Evolutionary conservation across 2,888 invertebrate genomes (phyloP).

Genomic region (Acrocyrtus sp.): DNA sequence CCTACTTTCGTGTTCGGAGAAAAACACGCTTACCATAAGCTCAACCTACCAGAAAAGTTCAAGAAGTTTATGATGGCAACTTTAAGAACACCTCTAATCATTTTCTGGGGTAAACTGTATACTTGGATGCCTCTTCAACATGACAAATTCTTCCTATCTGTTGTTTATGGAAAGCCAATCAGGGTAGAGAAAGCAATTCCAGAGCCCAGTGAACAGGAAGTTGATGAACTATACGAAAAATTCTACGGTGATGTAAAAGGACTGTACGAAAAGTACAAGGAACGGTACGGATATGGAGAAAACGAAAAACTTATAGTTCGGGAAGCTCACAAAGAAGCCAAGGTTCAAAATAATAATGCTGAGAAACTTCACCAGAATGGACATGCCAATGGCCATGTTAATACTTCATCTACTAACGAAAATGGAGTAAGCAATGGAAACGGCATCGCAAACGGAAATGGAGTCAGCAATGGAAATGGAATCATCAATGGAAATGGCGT

Average conservation of each 20-base stretch:
- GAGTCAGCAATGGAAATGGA: background rate
- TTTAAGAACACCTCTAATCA: conserved; percentile 45
- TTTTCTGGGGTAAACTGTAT: conserved; percentile 51
- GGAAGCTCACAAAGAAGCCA: conserved; percentile 38
- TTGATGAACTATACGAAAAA: conserved; percentile 42
- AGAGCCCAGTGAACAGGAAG: conserved; percentile 43
- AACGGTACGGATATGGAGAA: conserved; percentile 41
- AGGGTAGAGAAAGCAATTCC: conserved; percentile 24
- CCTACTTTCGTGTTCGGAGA: conserved; percentile 50
- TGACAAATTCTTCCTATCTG: conserved; percentile 36
- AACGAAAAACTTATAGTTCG: conserved; percentile 37
- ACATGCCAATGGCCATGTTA: background rate
- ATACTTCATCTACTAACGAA: background rate
- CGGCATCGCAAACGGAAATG: conserved; percentile 4
- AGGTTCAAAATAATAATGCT: background rate
- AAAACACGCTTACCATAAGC: conserved; percentile 48
- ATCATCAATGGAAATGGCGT: background rate
- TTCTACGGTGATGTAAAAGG: conserved; percentile 39
- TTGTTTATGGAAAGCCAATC: conserved; percentile 51
- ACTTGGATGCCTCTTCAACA: conserved; percentile 42
- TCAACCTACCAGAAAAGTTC: conserved; percentile 43
- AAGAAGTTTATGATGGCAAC: conserved; percentile 47
- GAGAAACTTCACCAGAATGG: conserved; percentile 16
- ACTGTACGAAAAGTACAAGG: conserved; percentile 48
- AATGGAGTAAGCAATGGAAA: conserved; percentile 7